These are phyloP conservation scores for Antigone vipio DNA, from an alignment of 2,113 vertebrate genomes.

Conservation along the genomic window DNA sequence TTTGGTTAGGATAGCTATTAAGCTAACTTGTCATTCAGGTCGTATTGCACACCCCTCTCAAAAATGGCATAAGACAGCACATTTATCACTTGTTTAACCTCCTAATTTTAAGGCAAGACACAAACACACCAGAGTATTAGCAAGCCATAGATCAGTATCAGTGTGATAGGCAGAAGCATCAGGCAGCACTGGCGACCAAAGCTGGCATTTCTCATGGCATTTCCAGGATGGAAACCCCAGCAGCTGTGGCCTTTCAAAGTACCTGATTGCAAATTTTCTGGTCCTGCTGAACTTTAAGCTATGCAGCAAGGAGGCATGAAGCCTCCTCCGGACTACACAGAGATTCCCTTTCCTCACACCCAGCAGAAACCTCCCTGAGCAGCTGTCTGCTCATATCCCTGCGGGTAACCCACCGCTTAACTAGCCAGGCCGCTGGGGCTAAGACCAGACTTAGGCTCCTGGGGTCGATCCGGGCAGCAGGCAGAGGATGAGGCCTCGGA, in stretches of 20 bases:
- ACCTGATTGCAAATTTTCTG: accelerated
- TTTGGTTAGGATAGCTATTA: neutral
- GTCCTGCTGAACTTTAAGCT: neutral
- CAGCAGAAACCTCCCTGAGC: neutral
- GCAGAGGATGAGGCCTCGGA: neutral
- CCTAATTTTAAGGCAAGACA: neutral
- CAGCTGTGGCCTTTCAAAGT: accelerated
- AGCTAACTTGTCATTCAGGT: neutral
- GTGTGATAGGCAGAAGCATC: neutral
- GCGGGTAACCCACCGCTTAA: accelerated
- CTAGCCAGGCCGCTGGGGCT: neutral
- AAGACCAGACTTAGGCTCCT: accelerated
- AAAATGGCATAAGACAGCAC: neutral
- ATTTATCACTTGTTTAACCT: neutral
- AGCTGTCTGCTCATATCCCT: neutral
- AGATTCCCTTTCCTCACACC: neutral
- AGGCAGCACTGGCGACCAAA: neutral
- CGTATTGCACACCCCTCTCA: neutral
- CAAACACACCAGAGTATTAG: neutral
- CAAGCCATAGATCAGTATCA: neutral
- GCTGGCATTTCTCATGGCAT: accelerated
- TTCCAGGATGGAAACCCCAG: neutral
- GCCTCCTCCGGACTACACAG: accelerated
- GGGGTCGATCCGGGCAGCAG: neutral
- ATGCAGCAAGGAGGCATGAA: accelerated